Evolutionary conservation across 2,113 vertebrate species (phyloP).

Genomic region (Philantomba maxwellii): DNA sequence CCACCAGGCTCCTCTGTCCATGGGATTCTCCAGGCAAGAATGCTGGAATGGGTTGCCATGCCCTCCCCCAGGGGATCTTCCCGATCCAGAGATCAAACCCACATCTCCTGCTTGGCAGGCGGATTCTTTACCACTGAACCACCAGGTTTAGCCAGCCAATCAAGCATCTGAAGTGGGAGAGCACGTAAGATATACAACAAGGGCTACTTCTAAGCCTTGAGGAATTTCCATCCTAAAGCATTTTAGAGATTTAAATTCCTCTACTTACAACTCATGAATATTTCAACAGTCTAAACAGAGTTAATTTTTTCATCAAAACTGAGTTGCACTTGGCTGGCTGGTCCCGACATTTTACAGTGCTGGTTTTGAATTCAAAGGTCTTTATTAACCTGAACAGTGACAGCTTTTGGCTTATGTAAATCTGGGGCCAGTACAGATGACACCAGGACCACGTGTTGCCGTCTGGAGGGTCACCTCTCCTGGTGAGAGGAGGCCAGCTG

Average conservation of each 20-base stretch:
- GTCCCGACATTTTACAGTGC: neutral
- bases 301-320: constrained; percentile 1
- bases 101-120: neutral
- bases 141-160: neutral
- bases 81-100: neutral
- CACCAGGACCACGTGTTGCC: fast-evolving
- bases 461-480: neutral
- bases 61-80: neutral
- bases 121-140: neutral
- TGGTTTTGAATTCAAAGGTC: neutral
- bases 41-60: too few relatives aligned
- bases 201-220: neutral
- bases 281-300: neutral
- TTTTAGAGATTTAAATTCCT: neutral
- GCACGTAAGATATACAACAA: too few relatives aligned
- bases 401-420: neutral
- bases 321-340: neutral
- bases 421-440: neutral
- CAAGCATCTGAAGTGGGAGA: neutral
- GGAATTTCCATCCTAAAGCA: neutral
- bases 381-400: neutral
- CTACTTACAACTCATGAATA: neutral
- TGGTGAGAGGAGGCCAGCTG: neutral
- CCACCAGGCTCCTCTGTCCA: too few relatives aligned
- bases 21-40: too few relatives aligned